Evolutionary conservation across 1,140 invertebrate genomes (phyloP), one percentile per base, ranked within the genome.

Genomic region (Pseudomyrmex pallidus): DNA sequence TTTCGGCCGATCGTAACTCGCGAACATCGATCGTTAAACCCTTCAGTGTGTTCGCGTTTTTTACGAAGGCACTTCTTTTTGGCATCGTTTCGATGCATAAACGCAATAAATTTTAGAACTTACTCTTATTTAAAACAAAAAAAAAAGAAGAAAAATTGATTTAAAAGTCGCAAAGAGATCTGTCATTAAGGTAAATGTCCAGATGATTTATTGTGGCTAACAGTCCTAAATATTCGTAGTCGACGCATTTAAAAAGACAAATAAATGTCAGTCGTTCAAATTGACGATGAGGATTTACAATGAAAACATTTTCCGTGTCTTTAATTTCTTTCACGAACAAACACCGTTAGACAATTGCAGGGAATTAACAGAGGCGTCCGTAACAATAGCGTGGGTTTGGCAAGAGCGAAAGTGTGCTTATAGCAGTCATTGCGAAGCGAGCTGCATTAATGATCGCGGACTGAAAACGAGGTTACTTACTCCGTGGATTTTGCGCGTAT

Each of bases 401-500:
- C 59, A 64, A 73, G 70, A 82, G 70, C 61, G 59, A 82, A 82
- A 82, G 78, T 82, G 59, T 74, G 59, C 74, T 82, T 82, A 74
- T 74, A 25, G 17, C 70, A 52, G 48, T 48, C 68, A 63, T 73
- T 63, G 50, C 35, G 63, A 62, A 74, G 25, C 48, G 35, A 15
- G 9, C 25, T 63, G 25, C 59, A 56, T 72, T 70, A 48, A 20
- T 48, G 52, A 70, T 78, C 35, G 76, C 12, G 44, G 17, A 35
- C 70, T 22, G 13, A 35, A 70, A 57, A 59, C 3, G 66, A 80
- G 76, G 66, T 80, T 80, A 72, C 20, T 80, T 44, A 78, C 67
- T 78, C 66, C 66, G 66, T 59, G 46, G n/a, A 72, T 80, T 72
- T 80, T 46, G 44, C 66, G 44, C 54, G 54, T 3, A 72, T 80